Evolutionary conservation across 2,113 vertebrate genomes (phyloP), one percentile per base, ranked within the genome.

Genomic region (Lonchura striata): DNA sequence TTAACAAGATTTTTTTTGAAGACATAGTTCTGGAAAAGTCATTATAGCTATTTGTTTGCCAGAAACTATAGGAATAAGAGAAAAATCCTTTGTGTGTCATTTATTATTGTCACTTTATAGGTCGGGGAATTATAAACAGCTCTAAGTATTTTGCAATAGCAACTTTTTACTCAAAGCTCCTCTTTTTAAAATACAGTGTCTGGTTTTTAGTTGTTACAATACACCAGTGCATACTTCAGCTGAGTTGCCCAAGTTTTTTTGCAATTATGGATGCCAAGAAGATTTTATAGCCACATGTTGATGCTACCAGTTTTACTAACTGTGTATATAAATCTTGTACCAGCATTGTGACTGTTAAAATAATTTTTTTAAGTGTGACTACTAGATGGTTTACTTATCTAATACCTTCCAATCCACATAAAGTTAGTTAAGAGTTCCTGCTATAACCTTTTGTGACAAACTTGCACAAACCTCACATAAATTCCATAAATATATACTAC

Each of bases 101-200:
- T 96, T 91, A 77, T 97, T 95, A 92, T 86, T 95, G 96, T 69
- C 91, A 89, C 64, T 97, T 96, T 91, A 89, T 95, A 95, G 91
- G 94, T 95, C 95, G 93, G 89, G 60, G 87, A 91, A 92, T 96
- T 96, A 95, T 92, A 93, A 96, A 95, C 94, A 94, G 56, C 30
- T 94, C 83, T 88, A 94, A 96, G 72, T 80, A 76, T 91, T 96
- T 95, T 97, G 88, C 92, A 97, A 93, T 81, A 81, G 17, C 65
- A 92, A 41, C 28, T 66, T 93, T 90, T 89, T 71, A 68, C 53
- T 78, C 37, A 87, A 90, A 81, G 74, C 13, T 82, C 25, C 82
- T 88, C 33, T 82, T 74, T 94, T 90, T 63, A 44, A 93, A 93
- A 72, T 37, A 24, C 30, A 42, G 28, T 60, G 74, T 87, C 82